Conservation (phyloP, 92 coral and sea anemone genomes). For the Anthopleura xanthogrammica region DNA sequence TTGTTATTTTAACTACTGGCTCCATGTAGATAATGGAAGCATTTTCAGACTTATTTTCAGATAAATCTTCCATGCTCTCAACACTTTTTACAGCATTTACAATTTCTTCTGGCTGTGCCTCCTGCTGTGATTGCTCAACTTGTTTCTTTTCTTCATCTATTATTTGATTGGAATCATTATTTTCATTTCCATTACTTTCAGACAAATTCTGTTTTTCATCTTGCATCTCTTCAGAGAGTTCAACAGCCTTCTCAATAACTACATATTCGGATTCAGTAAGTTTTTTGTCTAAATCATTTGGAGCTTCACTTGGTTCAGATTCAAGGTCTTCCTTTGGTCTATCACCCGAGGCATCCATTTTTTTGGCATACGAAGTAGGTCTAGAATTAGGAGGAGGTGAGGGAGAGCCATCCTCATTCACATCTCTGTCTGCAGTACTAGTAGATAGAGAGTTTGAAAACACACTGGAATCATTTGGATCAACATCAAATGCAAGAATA, state of each 20-base stretch:
- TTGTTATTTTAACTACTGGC: constrained; percentile 13
- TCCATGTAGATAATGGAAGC: constrained; percentile 10
- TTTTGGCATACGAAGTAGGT: constrained; percentile 40
- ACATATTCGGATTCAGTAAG: neutral
- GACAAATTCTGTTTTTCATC: neutral
- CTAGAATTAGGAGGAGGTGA: constrained; percentile 85
- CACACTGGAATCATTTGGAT: constrained; percentile 69
- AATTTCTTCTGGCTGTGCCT: neutral
- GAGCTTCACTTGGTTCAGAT: neutral
- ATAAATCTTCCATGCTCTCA: neutral
- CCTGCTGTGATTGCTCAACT: neutral
- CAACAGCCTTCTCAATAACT: neutral
- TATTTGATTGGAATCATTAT: neutral
- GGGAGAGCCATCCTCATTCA: constrained; percentile 40
- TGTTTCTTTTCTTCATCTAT: neutral
- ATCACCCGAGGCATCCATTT: neutral
- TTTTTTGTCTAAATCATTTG: neutral
- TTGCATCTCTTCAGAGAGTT: neutral
- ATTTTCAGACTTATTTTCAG: neutral
- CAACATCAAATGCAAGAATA: constrained; percentile 73
- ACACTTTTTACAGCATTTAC: neutral
- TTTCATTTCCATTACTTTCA: neutral
- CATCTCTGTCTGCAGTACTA: neutral
- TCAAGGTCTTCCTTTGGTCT: neutral
- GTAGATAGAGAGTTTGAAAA: constrained; percentile 55